Evolutionary conservation across 2,113 vertebrate species (phyloP).

Genomic region (Lophotis ruficrista): DNA sequence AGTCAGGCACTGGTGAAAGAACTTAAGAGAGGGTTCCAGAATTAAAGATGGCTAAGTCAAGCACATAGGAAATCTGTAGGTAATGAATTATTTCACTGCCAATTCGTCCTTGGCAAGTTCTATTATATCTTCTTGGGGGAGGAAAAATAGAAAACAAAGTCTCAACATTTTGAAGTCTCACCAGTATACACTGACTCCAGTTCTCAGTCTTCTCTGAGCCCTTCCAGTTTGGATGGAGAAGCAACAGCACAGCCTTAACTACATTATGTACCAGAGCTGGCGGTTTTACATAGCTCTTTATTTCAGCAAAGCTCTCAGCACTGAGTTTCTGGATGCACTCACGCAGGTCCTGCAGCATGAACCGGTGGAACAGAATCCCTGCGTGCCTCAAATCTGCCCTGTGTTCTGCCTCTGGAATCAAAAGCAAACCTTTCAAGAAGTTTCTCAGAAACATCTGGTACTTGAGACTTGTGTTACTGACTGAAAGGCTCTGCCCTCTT

Average conservation of each 20-base stretch:
- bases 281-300: not conserved
- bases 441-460: not conserved
- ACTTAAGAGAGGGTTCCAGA: not conserved
- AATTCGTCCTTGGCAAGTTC: not conserved
- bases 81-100: not conserved
- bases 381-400: constrained; percentile 6
- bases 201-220: constrained; percentile 26
- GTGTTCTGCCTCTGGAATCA: constrained; percentile 72
- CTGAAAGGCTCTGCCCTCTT: not conserved
- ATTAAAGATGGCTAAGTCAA: not conserved
- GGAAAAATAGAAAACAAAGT: not conserved
- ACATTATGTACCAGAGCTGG: constrained; percentile 41
- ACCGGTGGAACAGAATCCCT: constrained; percentile 73
- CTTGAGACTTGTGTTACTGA: not conserved
- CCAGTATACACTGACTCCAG: constrained; percentile 75
- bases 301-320: constrained; percentile 43
- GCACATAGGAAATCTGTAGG: not conserved
- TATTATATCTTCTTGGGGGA: not conserved
- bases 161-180: constrained; percentile 31
- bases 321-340: constrained; percentile 50
- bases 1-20: not conserved
- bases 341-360: constrained; percentile 78
- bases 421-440: not conserved
- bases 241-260: constrained; percentile 68
- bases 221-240: constrained; percentile 69